phyloP scores from a whole-genome alignment of 2,888 invertebrate genomes.

The Drosophila silvestris region DNA sequence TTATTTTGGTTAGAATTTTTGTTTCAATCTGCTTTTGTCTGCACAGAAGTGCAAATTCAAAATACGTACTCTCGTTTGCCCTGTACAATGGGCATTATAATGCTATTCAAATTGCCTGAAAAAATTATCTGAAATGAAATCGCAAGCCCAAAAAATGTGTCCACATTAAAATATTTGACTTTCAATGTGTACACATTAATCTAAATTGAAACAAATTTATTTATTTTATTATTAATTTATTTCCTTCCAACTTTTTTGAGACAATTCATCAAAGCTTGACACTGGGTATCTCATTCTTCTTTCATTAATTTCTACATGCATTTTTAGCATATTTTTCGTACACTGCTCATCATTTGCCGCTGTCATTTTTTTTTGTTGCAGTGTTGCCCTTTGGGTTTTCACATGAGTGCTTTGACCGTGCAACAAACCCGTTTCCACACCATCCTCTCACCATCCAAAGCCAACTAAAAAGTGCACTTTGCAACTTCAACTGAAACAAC shows the following conservation, averaged over 20 bases:
- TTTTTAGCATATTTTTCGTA: not conserved
- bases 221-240: no score
- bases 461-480: slow-evolving; percentile 37
- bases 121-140: not conserved
- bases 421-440: not conserved
- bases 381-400: slow-evolving; percentile 55
- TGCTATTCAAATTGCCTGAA: not conserved
- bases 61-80: not conserved
- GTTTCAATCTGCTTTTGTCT: slow-evolving; percentile 18
- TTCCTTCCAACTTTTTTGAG: not conserved
- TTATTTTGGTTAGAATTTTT: slow-evolving; percentile 54
- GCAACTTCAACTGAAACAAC: slow-evolving; percentile 37
- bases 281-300: slow-evolving; percentile 2
- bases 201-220: not conserved
- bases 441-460: not conserved
- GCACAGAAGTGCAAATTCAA: slow-evolving; percentile 18
- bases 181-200: not conserved
- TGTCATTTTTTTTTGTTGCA: slow-evolving; percentile 22
- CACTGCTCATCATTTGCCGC: slow-evolving; percentile 51
- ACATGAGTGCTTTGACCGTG: slow-evolving; percentile 44
- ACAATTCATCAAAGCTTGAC: not conserved
- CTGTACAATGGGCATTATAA: not conserved
- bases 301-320: slow-evolving; percentile 10
- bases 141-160: not conserved
- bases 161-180: not conserved